Evolutionary conservation across 2,888 invertebrate genomes (phyloP), one percentile per base, ranked within the genome.

Genomic region (Hypsopygia costalis): DNA sequence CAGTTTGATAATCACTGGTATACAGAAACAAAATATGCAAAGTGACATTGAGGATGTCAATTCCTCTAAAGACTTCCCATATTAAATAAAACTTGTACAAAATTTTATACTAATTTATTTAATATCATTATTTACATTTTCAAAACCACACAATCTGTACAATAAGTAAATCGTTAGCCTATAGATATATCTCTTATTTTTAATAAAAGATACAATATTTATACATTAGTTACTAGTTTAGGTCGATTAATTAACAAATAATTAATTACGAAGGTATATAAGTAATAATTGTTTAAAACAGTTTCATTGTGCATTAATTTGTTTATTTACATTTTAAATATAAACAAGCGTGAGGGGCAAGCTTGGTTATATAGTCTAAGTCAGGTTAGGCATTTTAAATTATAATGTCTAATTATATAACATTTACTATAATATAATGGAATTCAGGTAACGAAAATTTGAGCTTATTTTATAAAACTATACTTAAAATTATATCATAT

Each of bases 21-120:
- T n/a, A n/a, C n/a, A n/a, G n/a, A n/a, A n/a, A n/a, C n/a, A n/a
- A n/a, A n/a, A n/a, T n/a, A n/a, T n/a, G n/a, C n/a, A n/a, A n/a
- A n/a, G n/a, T n/a, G n/a, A n/a, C n/a, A n/a, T n/a, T n/a, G n/a
- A n/a, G n/a, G n/a, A n/a, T n/a, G n/a, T n/a, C n/a, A n/a, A n/a
- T n/a, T n/a, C n/a, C n/a, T n/a, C n/a, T n/a, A n/a, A n/a, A n/a
- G n/a, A n/a, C n/a, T n/a, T n/a, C n/a, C n/a, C n/a, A n/a, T n/a
- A n/a, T n/a, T n/a, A 16, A 16, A 16, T 16, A 44, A 62, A 58
- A 59, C 47, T 43, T 10, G 11, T 44, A 40, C 44, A 30, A 49
- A 48, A 62, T 77, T 78, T 77, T 79, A 76, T 81, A 79, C 87
- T 87, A 85, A 82, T 83, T 79, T 79, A 78, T 81, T 78, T 70